Conservation (phyloP, 2,113 vertebrate genomes). For the Nerophis lumbriciformis region DNA sequence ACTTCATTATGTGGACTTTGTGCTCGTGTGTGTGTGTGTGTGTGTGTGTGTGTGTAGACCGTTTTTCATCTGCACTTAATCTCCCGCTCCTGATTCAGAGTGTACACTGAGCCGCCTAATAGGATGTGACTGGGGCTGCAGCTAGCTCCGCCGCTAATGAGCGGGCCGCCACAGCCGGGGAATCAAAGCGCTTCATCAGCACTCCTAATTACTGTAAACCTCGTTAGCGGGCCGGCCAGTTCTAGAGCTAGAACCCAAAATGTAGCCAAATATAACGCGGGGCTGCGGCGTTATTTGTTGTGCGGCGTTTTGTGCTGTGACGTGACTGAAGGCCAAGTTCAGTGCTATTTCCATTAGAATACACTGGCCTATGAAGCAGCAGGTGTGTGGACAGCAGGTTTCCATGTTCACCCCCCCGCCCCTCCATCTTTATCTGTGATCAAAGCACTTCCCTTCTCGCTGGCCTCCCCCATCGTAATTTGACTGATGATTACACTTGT, state of each 20-base stretch:
- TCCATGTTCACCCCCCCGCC: slow-evolving; percentile 57
- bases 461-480: slow-evolving; percentile 65
- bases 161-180: slow-evolving; percentile 52
- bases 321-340: slow-evolving; percentile 8
- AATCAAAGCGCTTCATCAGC: slow-evolving; percentile 70
- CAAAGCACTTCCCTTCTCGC: slow-evolving; percentile 60
- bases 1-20: slow-evolving; percentile 33
- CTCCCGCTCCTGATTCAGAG: slow-evolving; percentile 66
- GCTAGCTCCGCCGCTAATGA: slow-evolving; percentile 65
- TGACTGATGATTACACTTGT: slow-evolving; percentile 79
- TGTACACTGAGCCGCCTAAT: slow-evolving; percentile 70
- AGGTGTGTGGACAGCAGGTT: slow-evolving; percentile 69
- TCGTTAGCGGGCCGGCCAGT: slow-evolving; percentile 57
- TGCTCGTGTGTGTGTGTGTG: slow-evolving; percentile 8
- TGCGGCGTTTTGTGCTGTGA: too few species aligned
- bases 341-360: slow-evolving; percentile 14
- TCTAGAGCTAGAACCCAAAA: slow-evolving; percentile 31
- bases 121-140: slow-evolving; percentile 66
- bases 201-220: slow-evolving; percentile 69
- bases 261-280: slow-evolving; percentile 35
- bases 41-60: slow-evolving; percentile 19
- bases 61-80: slow-evolving; percentile 68
- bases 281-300: background rate
- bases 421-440: slow-evolving; percentile 54
- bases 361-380: slow-evolving; percentile 47